Conservation (phyloP, 2,113 vertebrate genomes). For the Corvus cornix region DNA sequence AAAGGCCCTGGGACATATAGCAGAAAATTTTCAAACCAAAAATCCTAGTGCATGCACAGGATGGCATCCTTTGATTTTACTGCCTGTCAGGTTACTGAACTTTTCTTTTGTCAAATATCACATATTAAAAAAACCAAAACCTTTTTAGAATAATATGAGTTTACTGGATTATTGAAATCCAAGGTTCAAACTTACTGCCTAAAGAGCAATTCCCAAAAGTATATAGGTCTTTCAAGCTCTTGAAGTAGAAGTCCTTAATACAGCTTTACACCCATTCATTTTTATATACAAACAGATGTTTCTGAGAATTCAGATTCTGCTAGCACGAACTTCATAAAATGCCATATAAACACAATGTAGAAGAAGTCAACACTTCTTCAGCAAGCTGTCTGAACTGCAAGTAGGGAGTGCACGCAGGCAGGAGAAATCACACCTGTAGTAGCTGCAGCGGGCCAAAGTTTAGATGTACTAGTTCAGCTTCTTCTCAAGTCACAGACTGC, state of each 20-base stretch:
- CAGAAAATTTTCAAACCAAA: background rate
- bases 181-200: background rate
- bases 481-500: background rate
- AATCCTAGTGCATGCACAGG: background rate
- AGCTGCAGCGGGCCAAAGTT: background rate
- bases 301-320: background rate
- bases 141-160: background rate
- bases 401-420: accelerated
- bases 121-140: accelerated
- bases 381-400: background rate
- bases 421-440: background rate
- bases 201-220: background rate
- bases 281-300: background rate
- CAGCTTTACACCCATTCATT: background rate
- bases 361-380: background rate
- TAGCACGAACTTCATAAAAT: background rate
- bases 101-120: background rate
- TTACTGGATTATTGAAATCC: background rate
- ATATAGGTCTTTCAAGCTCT: background rate
- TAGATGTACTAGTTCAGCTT: background rate
- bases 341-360: background rate
- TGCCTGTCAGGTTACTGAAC: background rate
- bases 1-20: background rate
- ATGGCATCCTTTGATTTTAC: background rate
- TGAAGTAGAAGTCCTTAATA: background rate